A percentile compares a stretch with the other conserved stretches of the same genome.
Conservation (phyloP, 2,113 vertebrate species). For the Atlantisia rogersi region DNA sequence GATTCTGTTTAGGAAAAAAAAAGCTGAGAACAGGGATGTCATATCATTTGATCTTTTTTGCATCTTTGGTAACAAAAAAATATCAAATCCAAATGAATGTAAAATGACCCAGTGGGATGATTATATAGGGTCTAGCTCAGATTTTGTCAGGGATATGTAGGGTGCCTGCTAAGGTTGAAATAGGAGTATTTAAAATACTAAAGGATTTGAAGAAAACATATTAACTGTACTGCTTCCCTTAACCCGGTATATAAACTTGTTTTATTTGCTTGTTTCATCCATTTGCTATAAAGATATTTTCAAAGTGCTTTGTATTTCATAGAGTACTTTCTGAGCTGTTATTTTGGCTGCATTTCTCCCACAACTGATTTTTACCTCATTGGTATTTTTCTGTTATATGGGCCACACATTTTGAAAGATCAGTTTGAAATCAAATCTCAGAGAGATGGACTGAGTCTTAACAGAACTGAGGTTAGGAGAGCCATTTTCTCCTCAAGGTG, state of each 20-base stretch:
- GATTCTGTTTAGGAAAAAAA: not conserved
- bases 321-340: not conserved
- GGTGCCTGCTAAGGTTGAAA: not conserved
- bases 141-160: not conserved
- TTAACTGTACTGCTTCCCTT: not conserved
- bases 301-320: not conserved
- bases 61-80: not conserved
- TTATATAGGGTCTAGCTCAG: not conserved
- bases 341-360: not conserved
- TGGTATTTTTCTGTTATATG: not conserved
- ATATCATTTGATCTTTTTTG: not conserved
- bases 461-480: not conserved
- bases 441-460: not conserved
- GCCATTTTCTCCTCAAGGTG: not conserved
- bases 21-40: not conserved
- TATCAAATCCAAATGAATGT: not conserved
- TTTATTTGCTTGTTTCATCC: not conserved
- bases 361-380: not conserved
- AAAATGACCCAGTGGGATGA: not conserved
- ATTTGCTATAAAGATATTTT: not conserved
- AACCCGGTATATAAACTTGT: not conserved
- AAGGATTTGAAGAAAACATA: not conserved
- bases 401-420: not conserved
- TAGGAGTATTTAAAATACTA: not conserved
- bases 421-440: conserved; percentile 27